phyloP scores from a whole-genome alignment of 2,888 invertebrate species.

The Lasiommata megera region DNA sequence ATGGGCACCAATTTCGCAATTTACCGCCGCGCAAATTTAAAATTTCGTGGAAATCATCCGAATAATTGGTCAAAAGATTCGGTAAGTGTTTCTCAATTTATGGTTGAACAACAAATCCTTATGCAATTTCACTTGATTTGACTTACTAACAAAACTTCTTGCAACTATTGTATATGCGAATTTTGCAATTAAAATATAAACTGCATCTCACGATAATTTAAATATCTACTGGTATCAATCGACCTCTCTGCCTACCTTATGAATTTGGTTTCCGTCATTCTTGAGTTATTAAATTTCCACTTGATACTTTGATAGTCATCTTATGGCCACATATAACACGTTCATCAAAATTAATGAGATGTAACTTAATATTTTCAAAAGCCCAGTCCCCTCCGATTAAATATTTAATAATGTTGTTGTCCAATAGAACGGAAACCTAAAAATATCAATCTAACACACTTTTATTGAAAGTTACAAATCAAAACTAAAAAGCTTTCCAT shows the following conservation, averaged over 20 bases:
- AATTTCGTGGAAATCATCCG: conserved; percentile 22
- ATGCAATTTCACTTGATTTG: no score
- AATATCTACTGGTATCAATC: background rate
- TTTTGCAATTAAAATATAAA: no score
- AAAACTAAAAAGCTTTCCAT: background rate
- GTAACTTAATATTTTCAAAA: conserved; percentile 3
- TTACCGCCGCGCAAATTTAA: conserved; percentile 19
- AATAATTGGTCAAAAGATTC: conserved; percentile 11
- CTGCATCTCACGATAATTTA: no score
- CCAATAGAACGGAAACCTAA: background rate
- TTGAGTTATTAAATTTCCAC: background rate
- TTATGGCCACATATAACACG: background rate
- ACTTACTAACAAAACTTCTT: no score
- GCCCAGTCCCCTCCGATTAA: background rate
- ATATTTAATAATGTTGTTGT: background rate
- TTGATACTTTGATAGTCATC: conserved; percentile 1
- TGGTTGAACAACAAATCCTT: background rate
- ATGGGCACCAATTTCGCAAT: conserved; percentile 23
- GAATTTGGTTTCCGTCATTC: background rate
- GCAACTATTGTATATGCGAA: no score
- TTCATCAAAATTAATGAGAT: conserved; percentile 11
- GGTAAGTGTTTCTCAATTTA: conserved; percentile 4
- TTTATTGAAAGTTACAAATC: background rate
- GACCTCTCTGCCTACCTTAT: background rate
- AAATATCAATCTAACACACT: background rate